A percentile compares a stretch with the other conserved stretches of the same genome.
Conservation (phyloP, 1,140 invertebrate genomes). For the Chionoecetes opilio region DNA sequence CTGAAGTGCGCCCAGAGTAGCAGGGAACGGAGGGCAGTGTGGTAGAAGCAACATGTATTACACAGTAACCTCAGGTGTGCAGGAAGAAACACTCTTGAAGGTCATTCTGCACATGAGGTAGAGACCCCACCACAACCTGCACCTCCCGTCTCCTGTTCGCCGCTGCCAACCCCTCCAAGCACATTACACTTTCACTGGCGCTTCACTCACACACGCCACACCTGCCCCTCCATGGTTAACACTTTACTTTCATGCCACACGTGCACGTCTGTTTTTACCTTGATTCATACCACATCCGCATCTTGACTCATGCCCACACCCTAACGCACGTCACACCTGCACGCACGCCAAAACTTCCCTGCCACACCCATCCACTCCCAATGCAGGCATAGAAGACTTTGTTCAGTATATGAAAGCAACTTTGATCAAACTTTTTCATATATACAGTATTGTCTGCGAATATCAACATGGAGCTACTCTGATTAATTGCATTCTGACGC, state of each 20-base stretch:
- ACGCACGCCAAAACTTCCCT: too few species aligned
- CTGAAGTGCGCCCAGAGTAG: not conserved
- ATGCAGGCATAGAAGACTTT: too few species aligned
- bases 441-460: not conserved
- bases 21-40: not conserved
- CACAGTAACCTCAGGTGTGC: not conserved
- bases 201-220: not conserved
- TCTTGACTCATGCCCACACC: not conserved
- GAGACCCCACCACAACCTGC: not conserved
- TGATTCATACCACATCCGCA: not conserved
- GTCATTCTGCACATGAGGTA: not conserved
- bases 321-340: too few species aligned
- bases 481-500: not conserved
- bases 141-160: not conserved
- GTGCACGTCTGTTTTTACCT: too few species aligned
- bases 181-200: not conserved
- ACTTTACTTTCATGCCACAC: too few species aligned
- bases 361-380: too few species aligned
- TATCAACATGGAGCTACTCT: not conserved
- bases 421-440: too few species aligned
- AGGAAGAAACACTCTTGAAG: not conserved
- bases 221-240: not conserved
- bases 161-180: not conserved
- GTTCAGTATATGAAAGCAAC: too few species aligned
- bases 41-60: not conserved